Percentiles rank a stretch among this genome's conserved stretches.
Conservation (phyloP, 2,797 vertebrate genomes). For the Sus cebifrons region DNA sequence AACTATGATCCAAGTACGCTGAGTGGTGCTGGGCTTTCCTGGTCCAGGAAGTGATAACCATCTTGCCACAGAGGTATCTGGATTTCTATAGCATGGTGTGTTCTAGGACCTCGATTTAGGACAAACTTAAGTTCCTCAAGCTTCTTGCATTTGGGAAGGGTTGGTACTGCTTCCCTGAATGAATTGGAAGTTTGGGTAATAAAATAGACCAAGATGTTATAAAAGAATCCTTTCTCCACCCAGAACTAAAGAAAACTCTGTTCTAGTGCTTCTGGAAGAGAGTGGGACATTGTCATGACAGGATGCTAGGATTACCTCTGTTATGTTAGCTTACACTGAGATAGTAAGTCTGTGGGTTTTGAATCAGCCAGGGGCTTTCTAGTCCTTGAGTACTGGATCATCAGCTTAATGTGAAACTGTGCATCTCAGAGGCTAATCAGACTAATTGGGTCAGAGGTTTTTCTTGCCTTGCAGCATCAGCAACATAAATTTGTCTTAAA, state of each 20-base stretch:
- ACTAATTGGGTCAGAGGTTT: background rate
- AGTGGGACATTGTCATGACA: background rate
- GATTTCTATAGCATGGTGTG: background rate
- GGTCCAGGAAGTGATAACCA: background rate
- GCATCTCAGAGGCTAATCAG: background rate
- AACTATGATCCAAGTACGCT: background rate
- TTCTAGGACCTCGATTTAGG: background rate
- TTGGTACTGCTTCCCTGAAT: background rate
- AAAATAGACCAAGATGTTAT: background rate
- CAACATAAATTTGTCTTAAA: background rate
- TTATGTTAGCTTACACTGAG: background rate
- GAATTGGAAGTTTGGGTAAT: background rate
- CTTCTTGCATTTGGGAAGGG: background rate
- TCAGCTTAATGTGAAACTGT: background rate
- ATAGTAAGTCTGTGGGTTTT: background rate
- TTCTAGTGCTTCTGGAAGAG: background rate
- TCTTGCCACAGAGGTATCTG: background rate
- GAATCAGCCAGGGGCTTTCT: background rate
- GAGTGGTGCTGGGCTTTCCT: background rate
- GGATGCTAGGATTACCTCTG: background rate
- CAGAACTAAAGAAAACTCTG: background rate
- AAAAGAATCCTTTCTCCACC: background rate
- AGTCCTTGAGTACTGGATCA: background rate
- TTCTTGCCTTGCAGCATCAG: background rate
- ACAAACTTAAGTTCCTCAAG: conserved; percentile 17